Evolutionary conservation across 2,113 vertebrate genomes (phyloP), one percentile per base, ranked within the genome.

Genomic region (Sclerurus mexicanus): DNA sequence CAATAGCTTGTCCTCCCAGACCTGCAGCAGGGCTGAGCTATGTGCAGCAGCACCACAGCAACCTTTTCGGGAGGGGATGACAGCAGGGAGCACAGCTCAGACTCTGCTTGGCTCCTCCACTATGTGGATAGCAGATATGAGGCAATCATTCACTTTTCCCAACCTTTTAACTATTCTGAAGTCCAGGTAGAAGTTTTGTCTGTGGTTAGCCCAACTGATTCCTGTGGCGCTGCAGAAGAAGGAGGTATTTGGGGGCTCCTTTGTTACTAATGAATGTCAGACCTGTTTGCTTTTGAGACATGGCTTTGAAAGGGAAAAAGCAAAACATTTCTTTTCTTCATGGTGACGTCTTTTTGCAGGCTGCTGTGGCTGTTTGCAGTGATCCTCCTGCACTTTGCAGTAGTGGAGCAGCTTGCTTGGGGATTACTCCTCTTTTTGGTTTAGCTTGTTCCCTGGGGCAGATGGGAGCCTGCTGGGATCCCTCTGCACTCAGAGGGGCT

Each of bases 331-430:
- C 2, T 58, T 69, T 84, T 52, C 52, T 0, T 0, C 33, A 14
- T 46, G 23, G 27, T 0, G 0, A 67, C 35, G 49, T 72, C 31
- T 55, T 64, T 63, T 72, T 0, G 1, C 4, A 4, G 42, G 23
- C 50, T 4, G 23, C 52, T 53, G 46, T 19, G 40, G 10, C 37
- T 35, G 6, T n/a, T 93, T 42, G 82, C 77, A 71, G 46, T 1
- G 6, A 91, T n/a, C 10, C 10, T 44, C 25, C 59, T 15, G 4
- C 9, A 2, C 55, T 78, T 74, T 27, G 21, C 49, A 47, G 30
- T 2, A 1, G 12, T 2, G 0, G 24, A 12, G 40, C 0, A 1
- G 10, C 15, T 82, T 71, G 21, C 9, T 4, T 25, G 4, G 7
- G 33, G 5, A 12, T 46, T 81, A 12, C 18, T 23, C 6, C 30